phyloP scores from a whole-genome alignment of 2,797 vertebrate species.

The Limnodromus scolopaceus region DNA sequence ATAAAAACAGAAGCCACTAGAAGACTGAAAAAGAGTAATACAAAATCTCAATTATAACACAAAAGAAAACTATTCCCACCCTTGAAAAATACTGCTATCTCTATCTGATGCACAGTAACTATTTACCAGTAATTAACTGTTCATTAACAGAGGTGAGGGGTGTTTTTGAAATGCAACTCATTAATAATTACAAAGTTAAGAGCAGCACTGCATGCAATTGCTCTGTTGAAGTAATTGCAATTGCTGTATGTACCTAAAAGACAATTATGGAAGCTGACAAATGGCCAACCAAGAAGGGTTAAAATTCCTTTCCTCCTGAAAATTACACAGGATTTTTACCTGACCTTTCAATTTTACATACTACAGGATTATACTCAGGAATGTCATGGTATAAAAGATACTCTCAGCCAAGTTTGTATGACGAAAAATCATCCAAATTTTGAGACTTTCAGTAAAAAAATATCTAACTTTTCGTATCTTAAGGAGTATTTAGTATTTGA shows the following conservation, averaged over 20 bases:
- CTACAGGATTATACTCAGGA: background rate
- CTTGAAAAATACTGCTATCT: background rate
- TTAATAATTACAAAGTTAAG: background rate
- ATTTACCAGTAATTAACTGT: background rate
- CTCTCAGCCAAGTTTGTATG: background rate
- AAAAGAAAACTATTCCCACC: background rate
- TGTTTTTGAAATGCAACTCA: background rate
- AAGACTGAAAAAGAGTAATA: background rate
- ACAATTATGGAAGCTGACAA: background rate
- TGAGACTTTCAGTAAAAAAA: background rate
- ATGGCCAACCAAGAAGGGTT: background rate
- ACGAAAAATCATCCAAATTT: background rate
- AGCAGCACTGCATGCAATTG: background rate
- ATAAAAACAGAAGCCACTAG: background rate
- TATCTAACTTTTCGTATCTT: background rate
- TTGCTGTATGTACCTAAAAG: background rate
- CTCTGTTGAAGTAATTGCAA: background rate
- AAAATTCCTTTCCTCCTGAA: background rate
- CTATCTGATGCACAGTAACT: background rate
- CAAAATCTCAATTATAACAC: background rate
- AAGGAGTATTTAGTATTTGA: background rate
- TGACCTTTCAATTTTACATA: background rate
- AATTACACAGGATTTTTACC: background rate
- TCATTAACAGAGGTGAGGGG: background rate
- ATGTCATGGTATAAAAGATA: background rate